Base-by-base conservation (phyloP, 1,140 invertebrate genomes). In the Campodea augens region DNA sequence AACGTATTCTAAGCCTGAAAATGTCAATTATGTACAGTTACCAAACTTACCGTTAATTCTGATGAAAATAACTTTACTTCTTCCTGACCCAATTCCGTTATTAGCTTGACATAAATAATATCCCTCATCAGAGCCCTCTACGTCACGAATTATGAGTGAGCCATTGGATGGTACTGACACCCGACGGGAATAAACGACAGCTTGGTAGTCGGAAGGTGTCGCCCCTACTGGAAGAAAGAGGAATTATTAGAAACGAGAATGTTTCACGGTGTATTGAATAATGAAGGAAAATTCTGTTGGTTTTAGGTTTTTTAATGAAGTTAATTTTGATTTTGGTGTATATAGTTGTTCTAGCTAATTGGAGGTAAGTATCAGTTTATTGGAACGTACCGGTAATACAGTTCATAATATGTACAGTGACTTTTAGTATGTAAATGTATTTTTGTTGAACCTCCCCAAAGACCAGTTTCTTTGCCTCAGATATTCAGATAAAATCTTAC, bases 71-170 rank as follows among this genome's bases (percentile, higher is more conserved):
- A 79, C 69, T 67, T 84, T 84, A 40, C 73, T 74, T 1, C 82
- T 60, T 1, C 77, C 77, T 5, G 75, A 68, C 3, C 85, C 85
- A 42, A 90, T 82, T 22, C 76, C 78, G 57, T 91, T 91, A 46
- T 75, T 78, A 0, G 83, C 77, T 38, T 81, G 73, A 55, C 86
- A 90, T 53, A 86, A 71, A 61, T 89, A 90, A 56, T 77, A 73
- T 1, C 85, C 85, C 57, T 81, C 78, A 57, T 83, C 77, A 48
- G 71, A 68, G 24, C 74, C 71, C 19, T 73, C 71, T 0, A 78
- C 79, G 7, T 75, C 65, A 21, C 74, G 70, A 1, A 81, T 73
- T 53, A 74, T 68, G 15, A 84, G 59, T 12, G 80, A 79, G 20
- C 79, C 76, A 57, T 83, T 85, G 64, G 59, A 51, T 2, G 50